Percentiles rank a stretch among this genome's conserved stretches.
These are phyloP conservation scores for Chironomus riparius DNA, from an alignment of 2,888 invertebrate species.

Conservation along the genomic window DNA sequence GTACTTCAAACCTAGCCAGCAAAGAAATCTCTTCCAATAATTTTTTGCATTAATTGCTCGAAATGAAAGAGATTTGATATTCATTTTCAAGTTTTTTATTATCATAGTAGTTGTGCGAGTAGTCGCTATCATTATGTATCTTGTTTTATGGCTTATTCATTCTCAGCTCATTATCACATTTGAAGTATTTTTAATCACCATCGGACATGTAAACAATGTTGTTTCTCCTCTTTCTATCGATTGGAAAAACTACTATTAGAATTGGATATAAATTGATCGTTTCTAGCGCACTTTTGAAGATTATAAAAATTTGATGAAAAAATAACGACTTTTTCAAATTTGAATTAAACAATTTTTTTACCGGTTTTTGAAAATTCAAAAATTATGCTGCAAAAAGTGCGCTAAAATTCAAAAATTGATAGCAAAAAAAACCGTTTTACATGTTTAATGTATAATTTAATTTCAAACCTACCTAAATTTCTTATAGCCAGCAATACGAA, in stretches of 20 bases:
- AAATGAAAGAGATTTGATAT: no score
- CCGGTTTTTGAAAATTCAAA: not conserved
- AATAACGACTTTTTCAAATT: no score
- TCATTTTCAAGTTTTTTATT: no score
- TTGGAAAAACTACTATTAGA: no score
- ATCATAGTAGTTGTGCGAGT: not conserved
- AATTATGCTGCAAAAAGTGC: not conserved
- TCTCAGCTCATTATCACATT: not conserved
- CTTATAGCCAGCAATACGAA: conserved; percentile 44
- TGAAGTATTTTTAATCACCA: no score
- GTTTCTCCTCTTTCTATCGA: no score
- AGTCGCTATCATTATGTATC: not conserved
- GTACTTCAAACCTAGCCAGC: not conserved
- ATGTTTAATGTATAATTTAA: not conserved
- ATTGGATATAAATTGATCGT: no score
- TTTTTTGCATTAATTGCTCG: no score
- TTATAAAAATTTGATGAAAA: no score
- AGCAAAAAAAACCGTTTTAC: not conserved
- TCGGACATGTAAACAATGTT: no score
- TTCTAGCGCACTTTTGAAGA: no score
- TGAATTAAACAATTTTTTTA: no score
- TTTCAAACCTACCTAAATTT: conserved; percentile 24
- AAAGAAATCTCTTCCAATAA: not conserved
- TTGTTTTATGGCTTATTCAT: not conserved
- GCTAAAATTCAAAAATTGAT: not conserved